Evolutionary conservation across 2,888 invertebrate species (phyloP).

Genomic region (Chesias legatella): DNA sequence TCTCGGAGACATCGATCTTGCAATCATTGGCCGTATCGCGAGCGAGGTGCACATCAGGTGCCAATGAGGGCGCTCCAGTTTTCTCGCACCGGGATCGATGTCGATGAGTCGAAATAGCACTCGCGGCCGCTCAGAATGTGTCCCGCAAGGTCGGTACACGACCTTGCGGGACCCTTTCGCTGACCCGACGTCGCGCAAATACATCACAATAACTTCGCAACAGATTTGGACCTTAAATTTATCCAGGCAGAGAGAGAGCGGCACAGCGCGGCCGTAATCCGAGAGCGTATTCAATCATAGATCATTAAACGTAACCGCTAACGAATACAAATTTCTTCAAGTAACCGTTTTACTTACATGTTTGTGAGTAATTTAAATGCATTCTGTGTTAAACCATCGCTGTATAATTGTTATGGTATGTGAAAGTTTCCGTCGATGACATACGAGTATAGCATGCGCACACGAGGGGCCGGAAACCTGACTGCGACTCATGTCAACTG

Average conservation of each 20-base stretch:
- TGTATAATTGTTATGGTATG: conserved; percentile 35
- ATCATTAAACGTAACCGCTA: conserved; percentile 7
- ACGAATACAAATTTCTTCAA: conserved; percentile 13
- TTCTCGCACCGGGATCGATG: conserved; percentile 56
- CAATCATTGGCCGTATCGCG: conserved; percentile 48
- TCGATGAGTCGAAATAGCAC: conserved; percentile 60
- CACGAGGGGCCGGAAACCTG: conserved; percentile 45
- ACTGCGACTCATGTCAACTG: conserved; percentile 49
- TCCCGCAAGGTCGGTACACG: conserved; percentile 58
- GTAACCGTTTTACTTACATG: conserved; percentile 12
- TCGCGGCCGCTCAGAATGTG: conserved; percentile 57
- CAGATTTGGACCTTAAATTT: conserved; percentile 36
- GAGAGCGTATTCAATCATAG: conserved; percentile 20
- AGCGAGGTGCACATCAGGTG: conserved; percentile 58
- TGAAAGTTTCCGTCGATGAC: conserved; percentile 45
- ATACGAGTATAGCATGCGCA: conserved; percentile 52
- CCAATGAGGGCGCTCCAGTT: conserved; percentile 69
- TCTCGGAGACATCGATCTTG: conserved; percentile 43
- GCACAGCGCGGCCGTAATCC: conserved; percentile 16
- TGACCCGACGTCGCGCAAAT: conserved; percentile 42
- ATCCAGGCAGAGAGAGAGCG: no score
- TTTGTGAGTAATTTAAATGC: conserved; percentile 34
- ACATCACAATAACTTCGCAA: conserved; percentile 40
- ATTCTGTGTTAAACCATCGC: conserved; percentile 32
- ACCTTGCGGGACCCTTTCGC: conserved; percentile 60